Conservation (phyloP, 1,140 invertebrate genomes). For the Drosophila sulfurigaster region DNA sequence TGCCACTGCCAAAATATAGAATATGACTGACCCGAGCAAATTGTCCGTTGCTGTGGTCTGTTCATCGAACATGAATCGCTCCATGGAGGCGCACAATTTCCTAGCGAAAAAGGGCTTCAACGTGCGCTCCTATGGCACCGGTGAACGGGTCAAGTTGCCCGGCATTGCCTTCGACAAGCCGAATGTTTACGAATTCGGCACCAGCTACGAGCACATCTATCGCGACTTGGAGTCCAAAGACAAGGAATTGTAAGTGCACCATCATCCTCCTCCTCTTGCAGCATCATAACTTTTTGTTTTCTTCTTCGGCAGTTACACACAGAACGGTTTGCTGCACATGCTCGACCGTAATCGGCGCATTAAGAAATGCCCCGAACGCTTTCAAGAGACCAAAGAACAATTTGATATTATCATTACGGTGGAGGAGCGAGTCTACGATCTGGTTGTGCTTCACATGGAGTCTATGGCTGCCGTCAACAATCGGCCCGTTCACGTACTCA, state of each 20-base stretch:
- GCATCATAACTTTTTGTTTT: background rate
- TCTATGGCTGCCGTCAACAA: conserved; percentile 90
- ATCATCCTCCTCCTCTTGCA: background rate
- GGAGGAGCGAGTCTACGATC: conserved; percentile 99
- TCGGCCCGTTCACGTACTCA: conserved; percentile 97
- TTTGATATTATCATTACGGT: conserved; percentile 99
- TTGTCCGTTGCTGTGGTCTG: conserved; percentile 97
- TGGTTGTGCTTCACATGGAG: conserved; percentile 93
- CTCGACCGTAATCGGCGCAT: conserved; percentile 98
- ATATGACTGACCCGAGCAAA: conserved; percentile 84
- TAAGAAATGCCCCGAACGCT: conserved; percentile 97
- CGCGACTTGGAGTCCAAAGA: conserved; percentile 96
- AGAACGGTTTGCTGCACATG: conserved; percentile 99
- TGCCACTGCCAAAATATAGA: conserved; percentile 66
- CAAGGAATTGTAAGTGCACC: conserved; percentile 90
- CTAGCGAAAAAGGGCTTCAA: conserved; percentile 98
- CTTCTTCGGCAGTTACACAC: conserved; percentile 93
- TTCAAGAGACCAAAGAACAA: conserved; percentile 95
- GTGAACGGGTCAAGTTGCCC: conserved; percentile 98
- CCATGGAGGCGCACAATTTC: conserved; percentile 99
- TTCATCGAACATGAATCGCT: conserved; percentile 99
- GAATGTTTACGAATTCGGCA: conserved; percentile 99
- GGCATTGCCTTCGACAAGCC: conserved; percentile 97
- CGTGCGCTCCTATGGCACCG: conserved; percentile 97
- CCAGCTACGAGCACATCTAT: conserved; percentile 98